Evolutionary conservation across 2,113 vertebrate species (phyloP), one percentile per base, ranked within the genome.

Genomic region (Synodontis membranacea): DNA sequence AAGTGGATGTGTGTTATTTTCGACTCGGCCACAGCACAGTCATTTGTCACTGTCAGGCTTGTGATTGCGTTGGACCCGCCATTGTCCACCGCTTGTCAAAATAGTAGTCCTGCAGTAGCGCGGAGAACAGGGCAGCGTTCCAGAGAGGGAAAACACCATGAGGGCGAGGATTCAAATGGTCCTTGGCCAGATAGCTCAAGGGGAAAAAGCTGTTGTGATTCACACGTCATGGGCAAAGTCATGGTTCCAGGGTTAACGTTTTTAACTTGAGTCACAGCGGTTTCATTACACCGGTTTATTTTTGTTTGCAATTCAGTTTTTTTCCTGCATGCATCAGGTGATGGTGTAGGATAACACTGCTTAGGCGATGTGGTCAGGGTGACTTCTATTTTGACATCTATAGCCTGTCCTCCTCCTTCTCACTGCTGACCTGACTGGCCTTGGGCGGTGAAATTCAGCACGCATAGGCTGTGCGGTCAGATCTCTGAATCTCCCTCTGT

Each of bases 1-100:
- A 97, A 97, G 96, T 98, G 97, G 97, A 97, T 97, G 97, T 97
- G 96, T 97, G 97, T 98, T 97, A 98, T 98, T 98, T 97, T 98
- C 97, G 97, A 98, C 96, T 98, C 97, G 94, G 91, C 96, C 93
- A 94, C 96, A 96, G 96, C 96, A 96, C 96, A 95, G 89, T 96
- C 97, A 99, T 99, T 98, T 98, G 96, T 99, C 98, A 99, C 97
- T 96, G 98, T 99, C 97, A 97, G 94, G 95, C 95, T 95, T 96
- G 96, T 98, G 97, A 99, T 99, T 99, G 97, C 97, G 97, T 98
- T 97, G 97, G 97, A 99, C 97, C 97, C 95, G 94, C 96, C 95
- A 96, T 97, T 97, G 98, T 98, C 97, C 97, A 95, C 94, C 92
- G 95, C 96, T 96, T 98, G 97, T 98, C 98, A 97, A 97, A 98